phyloP scores from a whole-genome alignment of 1,140 invertebrate species.

The Chionoecetes opilio region DNA sequence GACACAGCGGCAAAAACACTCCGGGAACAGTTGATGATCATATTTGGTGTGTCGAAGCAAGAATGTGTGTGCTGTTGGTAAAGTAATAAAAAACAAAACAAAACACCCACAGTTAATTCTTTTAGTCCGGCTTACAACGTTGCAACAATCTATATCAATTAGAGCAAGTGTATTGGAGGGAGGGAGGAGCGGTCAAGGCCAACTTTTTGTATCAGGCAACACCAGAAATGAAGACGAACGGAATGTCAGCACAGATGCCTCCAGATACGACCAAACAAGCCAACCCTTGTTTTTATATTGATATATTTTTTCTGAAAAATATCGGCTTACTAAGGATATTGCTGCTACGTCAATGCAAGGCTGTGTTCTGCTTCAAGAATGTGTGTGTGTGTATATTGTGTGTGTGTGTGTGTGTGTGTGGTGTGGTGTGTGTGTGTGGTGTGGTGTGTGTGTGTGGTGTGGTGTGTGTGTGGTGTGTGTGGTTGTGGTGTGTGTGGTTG shows the following conservation, averaged over 20 bases:
- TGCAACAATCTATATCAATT: too few species aligned
- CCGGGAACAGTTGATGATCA: too few species aligned
- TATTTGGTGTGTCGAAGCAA: too few species aligned
- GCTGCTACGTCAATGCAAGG: background rate
- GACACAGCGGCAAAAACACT: too few species aligned
- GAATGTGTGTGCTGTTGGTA: too few species aligned
- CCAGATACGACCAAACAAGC: background rate
- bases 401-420: background rate
- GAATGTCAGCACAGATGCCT: background rate
- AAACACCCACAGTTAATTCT: too few species aligned
- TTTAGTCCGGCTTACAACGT: too few species aligned
- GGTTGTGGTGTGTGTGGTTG: too few species aligned
- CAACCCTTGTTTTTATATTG: background rate
- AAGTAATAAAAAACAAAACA: too few species aligned
- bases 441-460: conserved; percentile 22
- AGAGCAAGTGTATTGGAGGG: too few species aligned
- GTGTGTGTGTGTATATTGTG: background rate
- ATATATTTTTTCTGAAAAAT: too few species aligned
- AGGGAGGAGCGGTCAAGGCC: background rate
- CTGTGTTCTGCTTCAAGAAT: too few species aligned
- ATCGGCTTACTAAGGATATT: background rate
- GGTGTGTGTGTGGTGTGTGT: background rate
- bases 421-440: background rate
- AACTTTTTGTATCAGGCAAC: background rate
- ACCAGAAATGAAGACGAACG: background rate